Evolutionary conservation across 2,797 vertebrate species (phyloP), one percentile per base, ranked within the genome.

Genomic region (Heliangelus exortis): DNA sequence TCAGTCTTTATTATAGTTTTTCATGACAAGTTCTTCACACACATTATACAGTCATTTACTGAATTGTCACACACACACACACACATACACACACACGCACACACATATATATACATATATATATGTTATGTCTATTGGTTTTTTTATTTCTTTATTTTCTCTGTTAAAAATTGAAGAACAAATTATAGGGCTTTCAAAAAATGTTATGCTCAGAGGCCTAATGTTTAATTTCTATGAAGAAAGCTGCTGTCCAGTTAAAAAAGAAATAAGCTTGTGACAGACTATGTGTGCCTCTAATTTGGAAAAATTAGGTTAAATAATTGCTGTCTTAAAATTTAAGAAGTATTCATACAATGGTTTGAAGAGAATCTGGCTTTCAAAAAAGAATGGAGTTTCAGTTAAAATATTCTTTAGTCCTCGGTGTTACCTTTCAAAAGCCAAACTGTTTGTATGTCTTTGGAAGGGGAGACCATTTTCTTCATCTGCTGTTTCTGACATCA

Each of bases 71-170:
- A 33, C 33, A 29, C 17, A 53, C 29, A 33, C 33, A 29, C 10
- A 53, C 29, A 26, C 63, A 31, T 57, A 59, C 22, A 48, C 21
- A n/a, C n/a, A n/a, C n/a, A n/a, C n/a, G n/a, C n/a, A n/a, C n/a
- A n/a, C n/a, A n/a, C n/a, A n/a, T n/a, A n/a, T n/a, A n/a, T n/a
- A 48, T 12, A 25, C 26, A 51, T 29, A 54, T 31, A 26, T 59
- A 31, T 68, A 57, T n/a, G n/a, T 55, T 12, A 9, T 23, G 11
- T 50, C 43, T 18, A 5, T 74, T 92, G 28, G 8, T 82, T 85
- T 79, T 78, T 82, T 63, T 36, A 31, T 90, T 89, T 84, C 59
- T 66, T 77, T 77, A 45, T 88, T 91, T 85, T 76, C 22, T 58
- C 22, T 25, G 29, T 78, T 36, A 61, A 47, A 28, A 69, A 47